A percentile compares a stretch with the other conserved stretches of the same genome.
phyloP scores from a whole-genome alignment of 1,140 invertebrate species.

The Procambarus clarkii region DNA sequence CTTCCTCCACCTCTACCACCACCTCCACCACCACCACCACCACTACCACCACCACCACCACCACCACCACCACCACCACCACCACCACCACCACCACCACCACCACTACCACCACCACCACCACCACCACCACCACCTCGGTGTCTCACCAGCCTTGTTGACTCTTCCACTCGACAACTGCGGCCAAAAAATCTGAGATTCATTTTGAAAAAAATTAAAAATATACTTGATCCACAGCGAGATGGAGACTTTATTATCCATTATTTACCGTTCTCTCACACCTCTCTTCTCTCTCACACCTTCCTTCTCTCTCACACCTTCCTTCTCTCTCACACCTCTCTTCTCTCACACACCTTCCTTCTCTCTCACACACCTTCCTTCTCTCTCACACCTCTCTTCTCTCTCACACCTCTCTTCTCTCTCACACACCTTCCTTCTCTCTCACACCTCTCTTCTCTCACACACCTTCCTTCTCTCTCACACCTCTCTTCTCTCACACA shows the following conservation, averaged over 20 bases:
- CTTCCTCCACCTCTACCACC: neutral
- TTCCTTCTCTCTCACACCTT: conserved; percentile 6
- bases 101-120: neutral
- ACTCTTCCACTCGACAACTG: neutral
- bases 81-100: neutral
- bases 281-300: conserved; percentile 2
- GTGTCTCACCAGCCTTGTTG: neutral
- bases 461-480: neutral
- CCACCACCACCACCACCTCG: neutral
- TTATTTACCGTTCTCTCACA: conserved; percentile 11
- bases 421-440: neutral
- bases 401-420: neutral
- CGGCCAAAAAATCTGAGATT: no score
- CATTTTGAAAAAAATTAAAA: no score
- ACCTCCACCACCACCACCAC: neutral
- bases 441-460: neutral
- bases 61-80: neutral
- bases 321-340: neutral
- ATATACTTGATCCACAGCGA: no score
- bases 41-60: no score
- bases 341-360: conserved; percentile 11
- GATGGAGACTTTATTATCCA: neutral
- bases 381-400: neutral
- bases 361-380: neutral
- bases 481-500: neutral